Percentiles rank a stretch among this genome's conserved stretches.
These are phyloP conservation scores for Thelaira solivaga DNA, from an alignment of 2,888 invertebrate genomes.

Conservation along the genomic window DNA sequence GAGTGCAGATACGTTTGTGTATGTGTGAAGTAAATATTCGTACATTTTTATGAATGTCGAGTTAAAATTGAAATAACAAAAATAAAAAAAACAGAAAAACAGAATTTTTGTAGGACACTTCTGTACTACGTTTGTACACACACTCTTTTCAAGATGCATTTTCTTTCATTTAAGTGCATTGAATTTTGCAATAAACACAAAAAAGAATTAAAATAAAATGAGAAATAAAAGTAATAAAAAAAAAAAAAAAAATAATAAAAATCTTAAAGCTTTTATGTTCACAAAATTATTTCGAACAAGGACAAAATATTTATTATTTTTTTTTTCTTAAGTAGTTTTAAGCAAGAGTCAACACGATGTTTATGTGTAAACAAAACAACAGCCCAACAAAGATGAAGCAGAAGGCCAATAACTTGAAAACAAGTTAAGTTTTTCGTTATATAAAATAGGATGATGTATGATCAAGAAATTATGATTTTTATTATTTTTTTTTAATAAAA, in stretches of 20 bases:
- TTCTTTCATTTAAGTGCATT: conserved; percentile 16
- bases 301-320: conserved; percentile 33
- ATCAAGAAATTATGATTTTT: no score
- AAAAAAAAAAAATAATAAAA: background rate
- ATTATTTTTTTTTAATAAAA: no score
- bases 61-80: conserved; percentile 9
- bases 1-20: conserved; percentile 1
- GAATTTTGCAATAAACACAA: no score
- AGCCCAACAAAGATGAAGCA: no score
- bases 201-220: background rate
- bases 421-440: no score
- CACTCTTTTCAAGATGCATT: conserved; percentile 11
- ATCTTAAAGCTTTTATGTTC: conserved; percentile 14
- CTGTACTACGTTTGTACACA: background rate
- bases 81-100: background rate
- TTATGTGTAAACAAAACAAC: no score
- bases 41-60: conserved; percentile 38
- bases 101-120: conserved; percentile 28
- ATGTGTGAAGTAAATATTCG: background rate
- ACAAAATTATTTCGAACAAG: conserved; percentile 30
- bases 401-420: no score
- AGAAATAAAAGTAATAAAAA: background rate
- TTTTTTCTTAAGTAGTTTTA: conserved; percentile 34
- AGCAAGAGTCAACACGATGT: background rate
- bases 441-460: no score